Percentiles rank a stretch among this genome's conserved stretches.
These are phyloP conservation scores for Coracias cyanogaster DNA, from an alignment of 2,797 vertebrate species.

Conservation along the genomic window DNA sequence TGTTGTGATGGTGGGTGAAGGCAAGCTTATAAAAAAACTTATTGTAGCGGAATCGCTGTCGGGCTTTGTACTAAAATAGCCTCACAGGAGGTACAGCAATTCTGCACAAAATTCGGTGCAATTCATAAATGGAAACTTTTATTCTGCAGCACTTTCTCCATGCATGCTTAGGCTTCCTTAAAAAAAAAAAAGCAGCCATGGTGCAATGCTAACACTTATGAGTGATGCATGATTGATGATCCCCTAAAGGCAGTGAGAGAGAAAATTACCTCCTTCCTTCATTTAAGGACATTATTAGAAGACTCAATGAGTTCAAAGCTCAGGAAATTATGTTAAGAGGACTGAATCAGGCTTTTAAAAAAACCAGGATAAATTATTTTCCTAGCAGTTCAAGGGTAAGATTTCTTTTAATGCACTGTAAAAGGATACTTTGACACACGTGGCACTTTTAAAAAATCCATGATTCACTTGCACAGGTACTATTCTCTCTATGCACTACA, in stretches of 20 bases:
- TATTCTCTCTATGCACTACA: not conserved
- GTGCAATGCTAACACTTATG: constrained; percentile 40
- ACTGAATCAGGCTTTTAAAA: constrained; percentile 42
- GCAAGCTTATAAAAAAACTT: not conserved
- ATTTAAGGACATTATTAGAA: constrained; percentile 67
- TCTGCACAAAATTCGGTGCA: constrained; percentile 18
- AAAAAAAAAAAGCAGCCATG: not conserved
- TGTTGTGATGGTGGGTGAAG: not conserved
- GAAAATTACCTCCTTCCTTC: constrained; percentile 68
- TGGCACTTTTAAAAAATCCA: not conserved
- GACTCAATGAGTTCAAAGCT: constrained; percentile 69
- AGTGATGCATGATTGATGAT: constrained; percentile 64
- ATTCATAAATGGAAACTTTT: constrained; percentile 54
- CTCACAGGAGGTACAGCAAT: constrained; percentile 27
- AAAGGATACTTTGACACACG: not conserved
- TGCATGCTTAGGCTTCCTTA: constrained; percentile 1
- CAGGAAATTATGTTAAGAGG: constrained; percentile 67
- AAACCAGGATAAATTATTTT: constrained; percentile 43
- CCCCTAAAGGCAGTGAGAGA: constrained; percentile 53
- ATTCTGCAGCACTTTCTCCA: constrained; percentile 16
- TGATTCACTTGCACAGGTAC: not conserved
- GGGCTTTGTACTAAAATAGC: constrained; percentile 24
- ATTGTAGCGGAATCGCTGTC: not conserved
- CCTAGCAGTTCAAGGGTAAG: not conserved
- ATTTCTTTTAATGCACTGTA: not conserved